phyloP scores from a whole-genome alignment of 2,797 vertebrate genomes.

The Rhinogobio ventralis region DNA sequence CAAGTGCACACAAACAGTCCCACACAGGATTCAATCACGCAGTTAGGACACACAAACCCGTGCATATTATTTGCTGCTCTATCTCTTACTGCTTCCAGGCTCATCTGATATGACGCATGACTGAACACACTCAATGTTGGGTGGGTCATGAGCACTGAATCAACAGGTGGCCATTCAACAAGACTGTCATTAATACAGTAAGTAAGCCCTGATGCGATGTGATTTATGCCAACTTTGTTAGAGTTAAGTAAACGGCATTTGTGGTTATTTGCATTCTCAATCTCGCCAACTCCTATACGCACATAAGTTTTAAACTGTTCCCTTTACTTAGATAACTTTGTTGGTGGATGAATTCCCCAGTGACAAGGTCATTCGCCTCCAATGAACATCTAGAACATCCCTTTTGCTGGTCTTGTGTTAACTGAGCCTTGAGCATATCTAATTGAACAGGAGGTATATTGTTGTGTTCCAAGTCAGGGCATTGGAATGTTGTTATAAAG shows the following conservation, averaged over 20 bases:
- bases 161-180: constrained; percentile 77
- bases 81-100: constrained; percentile 52
- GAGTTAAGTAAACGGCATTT: constrained; percentile 18
- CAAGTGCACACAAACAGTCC: constrained; percentile 30
- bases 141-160: constrained; percentile 75
- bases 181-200: constrained; percentile 46
- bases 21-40: constrained; percentile 20
- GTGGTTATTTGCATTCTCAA: neutral
- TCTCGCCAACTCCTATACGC: neutral
- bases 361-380: constrained; percentile 77
- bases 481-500: constrained; percentile 79
- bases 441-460: constrained; percentile 70
- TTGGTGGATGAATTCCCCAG: constrained; percentile 56
- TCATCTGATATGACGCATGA: constrained; percentile 65
- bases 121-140: constrained; percentile 60
- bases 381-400: constrained; percentile 76
- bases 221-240: constrained; percentile 38
- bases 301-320: constrained; percentile 37
- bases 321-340: constrained; percentile 27
- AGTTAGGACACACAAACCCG: constrained; percentile 64
- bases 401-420: constrained; percentile 51
- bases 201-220: constrained; percentile 37
- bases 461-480: constrained; percentile 76
- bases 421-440: constrained; percentile 60
- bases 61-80: constrained; percentile 37